A percentile compares a stretch with the other conserved stretches of the same genome.
These are phyloP conservation scores for Sarcophaga peregrina DNA, from an alignment of 1,140 invertebrate genomes.

Conservation along the genomic window DNA sequence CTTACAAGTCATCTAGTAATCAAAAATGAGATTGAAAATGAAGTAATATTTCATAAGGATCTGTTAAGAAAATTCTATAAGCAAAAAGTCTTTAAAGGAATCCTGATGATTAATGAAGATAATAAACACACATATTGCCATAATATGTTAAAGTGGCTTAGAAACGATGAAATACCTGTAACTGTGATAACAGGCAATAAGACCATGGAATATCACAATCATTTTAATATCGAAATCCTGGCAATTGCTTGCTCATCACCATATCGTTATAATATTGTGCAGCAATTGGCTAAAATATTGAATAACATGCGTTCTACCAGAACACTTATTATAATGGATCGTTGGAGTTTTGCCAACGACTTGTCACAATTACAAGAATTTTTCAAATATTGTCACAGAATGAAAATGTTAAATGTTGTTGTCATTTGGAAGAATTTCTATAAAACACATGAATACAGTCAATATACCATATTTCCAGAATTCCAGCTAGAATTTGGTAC, in stretches of 20 bases:
- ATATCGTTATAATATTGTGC: neutral
- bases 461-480: neutral
- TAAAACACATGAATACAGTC: neutral
- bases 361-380: neutral
- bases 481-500: neutral
- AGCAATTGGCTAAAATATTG: neutral
- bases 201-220: neutral
- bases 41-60: too few species aligned
- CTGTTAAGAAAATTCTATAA: too few species aligned
- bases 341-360: neutral
- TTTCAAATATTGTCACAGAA: neutral
- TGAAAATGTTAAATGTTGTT: slow-evolving; percentile 11
- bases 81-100: too few species aligned
- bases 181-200: neutral
- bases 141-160: neutral
- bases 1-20: too few species aligned
- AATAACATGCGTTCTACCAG: neutral
- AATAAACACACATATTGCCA: neutral
- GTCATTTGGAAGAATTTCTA: neutral
- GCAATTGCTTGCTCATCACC: neutral
- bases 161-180: neutral
- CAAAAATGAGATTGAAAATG: too few species aligned
- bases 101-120: too few species aligned
- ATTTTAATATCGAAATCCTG: neutral
- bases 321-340: neutral